Evolutionary conservation across 37 sponge, comb jelly and placozoan species (phyloP), one percentile per base, ranked within the genome.

Genomic region (Aphrocallistes beatrix): DNA sequence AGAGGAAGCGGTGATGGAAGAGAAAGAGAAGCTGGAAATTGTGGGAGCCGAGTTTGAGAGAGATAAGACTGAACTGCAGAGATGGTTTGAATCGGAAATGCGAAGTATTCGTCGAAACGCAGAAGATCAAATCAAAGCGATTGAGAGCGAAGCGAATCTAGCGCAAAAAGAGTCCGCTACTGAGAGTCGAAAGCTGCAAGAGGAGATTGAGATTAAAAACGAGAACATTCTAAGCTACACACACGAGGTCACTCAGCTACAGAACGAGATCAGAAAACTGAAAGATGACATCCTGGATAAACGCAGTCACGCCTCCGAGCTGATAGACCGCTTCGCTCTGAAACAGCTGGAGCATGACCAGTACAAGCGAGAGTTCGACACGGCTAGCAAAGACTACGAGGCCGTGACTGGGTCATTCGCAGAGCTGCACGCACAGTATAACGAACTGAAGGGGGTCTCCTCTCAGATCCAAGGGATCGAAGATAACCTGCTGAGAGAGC

Each of bases 331-430:
- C 75, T 60, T 19, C n/a, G 10, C 75, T 13, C 75, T 60, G 21
- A 60, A 60, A 30, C 75, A 28, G 21, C 34, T 60, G 3, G 17
- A 60, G 75, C 75, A 60, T 60, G 75, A 60, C 34, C 75, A 60
- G 75, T 60, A 60, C 75, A 60, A 60, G n/a, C 75, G 75, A 13
- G 75, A 60, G 75, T 60, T 25, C n/a, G 75, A 60, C 75, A 1
- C n/a, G n/a, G 75, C 75, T 60, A 60, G 17, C 34, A 60, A 60
- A 30, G 75, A 60, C n/a, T 60, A 60, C 34, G 75, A 60, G 34
- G 8, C 75, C n/a, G 75, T 60, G 8, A 60, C 34, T 8, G 75
- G 75, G 10, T 19, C 75, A 28, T 60, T 60, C 34, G 75, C 75
- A 19, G 75, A 60, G 75, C 34, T 60, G n/a, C 75, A 60, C 34